Percentiles rank a stretch among this genome's conserved stretches.
Evolutionary conservation across 2,113 vertebrate genomes (phyloP).

Genomic region (Progne subis): DNA sequence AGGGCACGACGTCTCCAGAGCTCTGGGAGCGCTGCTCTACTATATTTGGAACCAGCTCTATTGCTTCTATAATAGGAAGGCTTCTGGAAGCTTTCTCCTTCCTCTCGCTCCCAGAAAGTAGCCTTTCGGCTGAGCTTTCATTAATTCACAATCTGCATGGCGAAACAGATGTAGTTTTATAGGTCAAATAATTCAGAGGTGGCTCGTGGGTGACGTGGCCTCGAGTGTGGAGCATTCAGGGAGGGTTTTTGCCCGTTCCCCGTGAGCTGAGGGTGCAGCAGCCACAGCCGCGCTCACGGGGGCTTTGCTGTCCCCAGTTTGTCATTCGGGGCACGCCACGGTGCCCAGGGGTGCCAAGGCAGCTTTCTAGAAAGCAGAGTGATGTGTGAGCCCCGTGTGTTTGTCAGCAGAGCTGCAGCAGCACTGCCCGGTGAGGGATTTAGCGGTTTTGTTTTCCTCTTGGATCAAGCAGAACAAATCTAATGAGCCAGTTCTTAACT

Average conservation of each 20-base stretch:
- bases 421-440: background rate
- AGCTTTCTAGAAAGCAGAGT: conserved; percentile 30
- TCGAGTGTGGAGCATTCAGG: accelerated
- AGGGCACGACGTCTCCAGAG: conserved; percentile 25
- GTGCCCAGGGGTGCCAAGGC: background rate
- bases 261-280: background rate
- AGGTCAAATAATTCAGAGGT: background rate
- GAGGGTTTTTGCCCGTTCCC: background rate
- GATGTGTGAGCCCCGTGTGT: background rate
- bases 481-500: conserved; percentile 16
- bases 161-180: background rate
- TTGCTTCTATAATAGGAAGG: conserved; percentile 52
- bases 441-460: conserved; percentile 3
- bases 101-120: background rate
- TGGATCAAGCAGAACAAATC: background rate
- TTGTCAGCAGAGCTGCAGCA: background rate
- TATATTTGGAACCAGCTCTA: conserved; percentile 57
- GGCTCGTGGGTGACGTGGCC: background rate
- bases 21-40: conserved; percentile 22
- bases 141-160: background rate
- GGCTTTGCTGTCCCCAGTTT: background rate
- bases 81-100: conserved; percentile 61
- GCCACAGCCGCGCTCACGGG: background rate
- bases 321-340: background rate
- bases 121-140: conserved; percentile 32